Percentiles rank a stretch among this genome's conserved stretches.
Conservation (phyloP, 2,113 vertebrate species). For the Hippocampus mohnikei region DNA sequence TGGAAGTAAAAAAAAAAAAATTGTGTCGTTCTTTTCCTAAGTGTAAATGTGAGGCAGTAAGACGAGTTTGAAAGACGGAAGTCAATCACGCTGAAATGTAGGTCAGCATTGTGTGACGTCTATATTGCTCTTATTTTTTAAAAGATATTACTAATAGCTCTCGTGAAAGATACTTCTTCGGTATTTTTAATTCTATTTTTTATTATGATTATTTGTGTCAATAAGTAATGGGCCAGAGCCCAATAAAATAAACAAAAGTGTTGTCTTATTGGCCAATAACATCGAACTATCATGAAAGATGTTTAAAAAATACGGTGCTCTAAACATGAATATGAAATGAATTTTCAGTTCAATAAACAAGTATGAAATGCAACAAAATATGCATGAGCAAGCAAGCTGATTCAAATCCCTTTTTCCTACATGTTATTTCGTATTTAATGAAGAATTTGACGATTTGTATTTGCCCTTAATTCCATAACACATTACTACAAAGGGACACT, state of each 20-base stretch:
- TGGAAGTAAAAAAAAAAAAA: neutral
- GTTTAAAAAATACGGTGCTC: neutral
- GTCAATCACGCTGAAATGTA: constrained; percentile 23
- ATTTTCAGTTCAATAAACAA: neutral
- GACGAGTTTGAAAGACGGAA: neutral
- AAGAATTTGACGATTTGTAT: no score
- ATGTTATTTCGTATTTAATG: no score
- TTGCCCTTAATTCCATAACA: no score
- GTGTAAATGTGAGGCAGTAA: neutral
- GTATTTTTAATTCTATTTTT: neutral
- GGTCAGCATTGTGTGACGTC: constrained; percentile 30
- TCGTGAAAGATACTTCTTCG: neutral
- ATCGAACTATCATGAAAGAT: neutral
- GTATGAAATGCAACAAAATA: neutral
- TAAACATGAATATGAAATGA: neutral
- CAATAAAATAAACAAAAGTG: neutral
- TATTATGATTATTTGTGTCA: neutral
- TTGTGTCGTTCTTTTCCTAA: neutral
- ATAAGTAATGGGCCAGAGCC: neutral
- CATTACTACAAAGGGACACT: no score
- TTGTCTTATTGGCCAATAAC: neutral
- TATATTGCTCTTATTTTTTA: neutral
- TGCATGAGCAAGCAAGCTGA: neutral
- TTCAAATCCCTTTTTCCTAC: neutral
- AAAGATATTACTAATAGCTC: neutral